Evolutionary conservation across 1,140 invertebrate genomes (phyloP).

Genomic region (Cryptotermes secundus): DNA sequence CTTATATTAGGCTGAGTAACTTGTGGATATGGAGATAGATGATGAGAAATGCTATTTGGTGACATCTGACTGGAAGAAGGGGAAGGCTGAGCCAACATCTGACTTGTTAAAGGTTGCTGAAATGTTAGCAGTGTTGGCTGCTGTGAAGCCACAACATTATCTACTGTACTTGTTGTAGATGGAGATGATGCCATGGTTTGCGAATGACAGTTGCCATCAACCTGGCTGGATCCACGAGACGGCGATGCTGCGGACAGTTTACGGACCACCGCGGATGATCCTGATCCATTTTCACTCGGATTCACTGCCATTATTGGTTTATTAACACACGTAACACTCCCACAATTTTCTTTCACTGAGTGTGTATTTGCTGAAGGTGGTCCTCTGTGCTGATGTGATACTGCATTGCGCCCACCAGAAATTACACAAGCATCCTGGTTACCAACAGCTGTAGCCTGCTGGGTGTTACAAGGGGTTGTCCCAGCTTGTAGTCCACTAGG

Average conservation of each 20-base stretch:
- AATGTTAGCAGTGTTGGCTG: not conserved
- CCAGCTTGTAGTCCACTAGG: not conserved
- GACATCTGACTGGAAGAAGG: not conserved
- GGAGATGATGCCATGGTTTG: constrained; percentile 20
- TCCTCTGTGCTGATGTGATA: not conserved
- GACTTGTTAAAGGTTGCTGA: not conserved
- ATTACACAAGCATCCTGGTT: not conserved
- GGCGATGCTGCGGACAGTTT: not conserved
- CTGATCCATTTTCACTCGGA: not conserved
- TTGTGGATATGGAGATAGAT: not conserved
- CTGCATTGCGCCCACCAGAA: not conserved
- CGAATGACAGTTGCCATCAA: not conserved
- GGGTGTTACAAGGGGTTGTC: not conserved
- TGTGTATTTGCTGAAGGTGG: not conserved
- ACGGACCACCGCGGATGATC: not conserved
- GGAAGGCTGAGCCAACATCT: not conserved
- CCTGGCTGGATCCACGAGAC: not conserved
- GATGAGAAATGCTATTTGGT: not conserved
- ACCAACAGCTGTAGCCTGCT: not conserved
- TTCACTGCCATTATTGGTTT: not conserved
- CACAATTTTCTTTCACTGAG: not conserved
- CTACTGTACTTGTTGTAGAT: not conserved
- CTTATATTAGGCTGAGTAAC: not conserved
- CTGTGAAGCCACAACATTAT: not conserved
- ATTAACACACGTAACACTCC: not conserved